These are phyloP conservation scores for Cyrtorhinus lividipennis DNA, from an alignment of 1,140 invertebrate species.

Conservation along the genomic window DNA sequence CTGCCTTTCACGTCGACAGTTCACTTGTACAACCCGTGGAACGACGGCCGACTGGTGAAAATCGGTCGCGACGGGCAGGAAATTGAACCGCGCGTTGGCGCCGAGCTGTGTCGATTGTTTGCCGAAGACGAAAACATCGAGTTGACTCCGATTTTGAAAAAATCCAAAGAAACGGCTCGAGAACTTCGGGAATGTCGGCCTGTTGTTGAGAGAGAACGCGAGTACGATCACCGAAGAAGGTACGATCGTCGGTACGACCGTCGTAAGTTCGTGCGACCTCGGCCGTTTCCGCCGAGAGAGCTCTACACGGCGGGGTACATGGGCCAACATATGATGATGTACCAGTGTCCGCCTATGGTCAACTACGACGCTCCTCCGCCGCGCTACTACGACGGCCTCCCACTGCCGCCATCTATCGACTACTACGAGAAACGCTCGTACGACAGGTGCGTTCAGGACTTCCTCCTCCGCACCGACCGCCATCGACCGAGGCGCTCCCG, in stretches of 20 bases:
- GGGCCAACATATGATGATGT: constrained; percentile 14
- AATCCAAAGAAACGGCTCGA: constrained; percentile 71
- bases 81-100: constrained; percentile 87
- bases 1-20: constrained; percentile 81
- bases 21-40: constrained; percentile 94
- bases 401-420: constrained; percentile 39
- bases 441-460: constrained; percentile 80
- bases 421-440: constrained; percentile 57
- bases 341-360: constrained; percentile 47
- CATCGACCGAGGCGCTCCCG: constrained; percentile 39
- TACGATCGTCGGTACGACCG: constrained; percentile 28
- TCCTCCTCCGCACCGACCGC: constrained; percentile 57
- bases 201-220: constrained; percentile 27
- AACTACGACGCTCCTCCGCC: constrained; percentile 55
- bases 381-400: constrained; percentile 62
- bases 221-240: constrained; percentile 29
- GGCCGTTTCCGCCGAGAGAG: constrained; percentile 30
- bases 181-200: constrained; percentile 28
- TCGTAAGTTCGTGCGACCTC: constrained; percentile 34
- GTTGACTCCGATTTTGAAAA: constrained; percentile 73
- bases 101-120: constrained; percentile 87
- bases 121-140: constrained; percentile 86
- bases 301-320: constrained; percentile 14
- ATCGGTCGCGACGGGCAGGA: constrained; percentile 97
- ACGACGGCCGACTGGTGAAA: constrained; percentile 96